Evolutionary conservation across 37 sponge, comb jelly and placozoan species (phyloP), one percentile per base, ranked within the genome.

Genomic region (Chondrilla cf. caribensis): DNA sequence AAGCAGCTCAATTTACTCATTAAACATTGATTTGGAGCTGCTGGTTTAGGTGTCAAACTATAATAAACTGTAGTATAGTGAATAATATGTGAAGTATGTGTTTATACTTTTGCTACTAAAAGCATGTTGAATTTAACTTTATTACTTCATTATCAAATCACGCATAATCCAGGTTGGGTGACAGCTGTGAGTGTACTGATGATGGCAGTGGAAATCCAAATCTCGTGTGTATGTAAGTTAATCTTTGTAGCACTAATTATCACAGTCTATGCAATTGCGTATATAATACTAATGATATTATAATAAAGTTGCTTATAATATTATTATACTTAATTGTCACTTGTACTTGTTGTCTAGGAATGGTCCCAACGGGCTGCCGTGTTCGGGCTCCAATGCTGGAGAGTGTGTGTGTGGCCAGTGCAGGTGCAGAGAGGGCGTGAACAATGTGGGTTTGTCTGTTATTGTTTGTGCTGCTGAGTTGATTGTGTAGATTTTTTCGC

Each of bases 331-430:
- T 78, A 35, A 18, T 29, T 36, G 9, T 26, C 28, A 2, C 19
- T 31, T 3, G 58, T 7, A 31, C 29, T 6, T n/a, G 43, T 37
- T 37, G 33, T 25, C 32, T 42, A 67, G 51, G 41, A 29, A 38
- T 26, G 83, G 70, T 43, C 42, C 66, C 41, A 44, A 51, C 7
- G 71, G 25, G 11, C 70, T 26, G 2, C 31, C 11, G 0, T 82
- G 83, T 47, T 67, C 70, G 15, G 83, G 83, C 17, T 54, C 25
- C 5, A 44, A 51, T 41, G 68, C 70, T 11, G 66, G 83, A 40
- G 68, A 67, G 84, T 84, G 84, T 59, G 38, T 32, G 58, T 83
- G 73, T 39, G 57, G 88, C 75, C 15, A 43, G 67, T 59, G 58
- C 80, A 31, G 66, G 84, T 79, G 76, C 40, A 43, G 41, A 2